Conservation (phyloP, 2,888 invertebrate species). For the Ophion ventricosus region DNA sequence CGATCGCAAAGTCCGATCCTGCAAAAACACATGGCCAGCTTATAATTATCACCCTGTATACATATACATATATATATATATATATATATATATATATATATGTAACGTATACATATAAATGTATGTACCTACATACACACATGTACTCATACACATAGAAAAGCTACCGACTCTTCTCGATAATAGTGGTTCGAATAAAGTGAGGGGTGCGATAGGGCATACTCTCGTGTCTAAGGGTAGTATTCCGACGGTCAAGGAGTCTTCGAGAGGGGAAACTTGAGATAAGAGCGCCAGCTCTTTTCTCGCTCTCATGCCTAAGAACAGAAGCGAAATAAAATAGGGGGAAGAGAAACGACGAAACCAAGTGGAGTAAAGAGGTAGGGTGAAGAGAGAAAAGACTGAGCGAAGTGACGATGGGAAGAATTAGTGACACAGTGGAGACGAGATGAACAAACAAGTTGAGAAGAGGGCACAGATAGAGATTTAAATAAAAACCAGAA, state of each 20-base stretch:
- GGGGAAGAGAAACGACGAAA: neutral
- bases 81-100: slow-evolving; percentile 18
- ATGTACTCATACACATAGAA: neutral
- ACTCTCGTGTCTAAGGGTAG: slow-evolving; percentile 25
- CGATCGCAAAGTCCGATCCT: too few species aligned
- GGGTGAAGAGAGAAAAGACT: neutral
- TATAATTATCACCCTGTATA: too few species aligned
- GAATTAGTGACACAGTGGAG: slow-evolving; percentile 34
- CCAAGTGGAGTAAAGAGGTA: neutral
- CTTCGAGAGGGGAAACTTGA: slow-evolving; percentile 58
- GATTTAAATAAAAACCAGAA: neutral
- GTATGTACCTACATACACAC: neutral
- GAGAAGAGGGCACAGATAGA: neutral
- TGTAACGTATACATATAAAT: neutral
- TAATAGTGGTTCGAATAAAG: slow-evolving; percentile 47
- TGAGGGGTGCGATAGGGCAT: slow-evolving; percentile 40
- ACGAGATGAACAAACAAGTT: neutral
- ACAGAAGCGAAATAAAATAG: slow-evolving; percentile 38
- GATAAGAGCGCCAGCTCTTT: slow-evolving; percentile 54
- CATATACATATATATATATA: neutral
- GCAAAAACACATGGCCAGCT: too few species aligned
- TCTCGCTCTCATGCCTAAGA: slow-evolving; percentile 45
- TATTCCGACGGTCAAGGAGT: slow-evolving; percentile 56
- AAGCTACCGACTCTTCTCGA: slow-evolving; percentile 32
- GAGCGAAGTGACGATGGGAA: neutral